Evolutionary conservation across 2,888 invertebrate species (phyloP).

Genomic region (Xylocampa areola): DNA sequence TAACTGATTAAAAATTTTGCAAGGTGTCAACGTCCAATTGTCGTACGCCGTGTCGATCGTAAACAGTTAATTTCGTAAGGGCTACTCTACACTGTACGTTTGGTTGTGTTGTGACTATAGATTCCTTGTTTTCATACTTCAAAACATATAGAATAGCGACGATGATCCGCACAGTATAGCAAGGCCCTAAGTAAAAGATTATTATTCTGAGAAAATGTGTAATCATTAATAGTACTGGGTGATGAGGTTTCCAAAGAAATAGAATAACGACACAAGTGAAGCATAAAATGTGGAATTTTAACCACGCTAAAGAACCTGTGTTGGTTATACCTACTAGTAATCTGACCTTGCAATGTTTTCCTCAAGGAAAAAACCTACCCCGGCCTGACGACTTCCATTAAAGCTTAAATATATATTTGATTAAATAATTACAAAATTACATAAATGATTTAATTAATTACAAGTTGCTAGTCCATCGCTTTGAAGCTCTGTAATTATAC

Average conservation of each 20-base stretch:
- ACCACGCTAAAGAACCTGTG: neutral
- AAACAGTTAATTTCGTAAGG: slow-evolving; percentile 41
- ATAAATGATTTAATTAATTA: slow-evolving; percentile 38
- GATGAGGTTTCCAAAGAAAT: slow-evolving; percentile 32
- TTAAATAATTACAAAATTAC: slow-evolving; percentile 18
- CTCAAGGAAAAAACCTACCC: slow-evolving; percentile 18
- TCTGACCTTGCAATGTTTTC: slow-evolving; percentile 11
- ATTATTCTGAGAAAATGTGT: slow-evolving; percentile 34
- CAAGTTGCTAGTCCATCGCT: slow-evolving; percentile 27
- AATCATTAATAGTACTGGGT: slow-evolving; percentile 26
- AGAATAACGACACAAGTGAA: slow-evolving; percentile 1
- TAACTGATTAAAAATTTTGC: slow-evolving; percentile 60
- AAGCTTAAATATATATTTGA: slow-evolving; percentile 8
- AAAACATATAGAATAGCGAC: too few species aligned
- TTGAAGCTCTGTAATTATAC: slow-evolving; percentile 37
- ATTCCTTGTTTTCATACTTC: too few species aligned
- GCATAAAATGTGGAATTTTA: too few species aligned
- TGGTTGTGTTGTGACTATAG: too few species aligned
- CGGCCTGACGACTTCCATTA: neutral
- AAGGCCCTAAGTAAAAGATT: too few species aligned
- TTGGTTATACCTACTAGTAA: neutral
- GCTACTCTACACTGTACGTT: too few species aligned
- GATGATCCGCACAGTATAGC: too few species aligned
- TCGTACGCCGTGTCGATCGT: slow-evolving; percentile 45
- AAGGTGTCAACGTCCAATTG: slow-evolving; percentile 56